phyloP scores from a whole-genome alignment of 2,888 invertebrate species.

The Creontiades dilutus region DNA sequence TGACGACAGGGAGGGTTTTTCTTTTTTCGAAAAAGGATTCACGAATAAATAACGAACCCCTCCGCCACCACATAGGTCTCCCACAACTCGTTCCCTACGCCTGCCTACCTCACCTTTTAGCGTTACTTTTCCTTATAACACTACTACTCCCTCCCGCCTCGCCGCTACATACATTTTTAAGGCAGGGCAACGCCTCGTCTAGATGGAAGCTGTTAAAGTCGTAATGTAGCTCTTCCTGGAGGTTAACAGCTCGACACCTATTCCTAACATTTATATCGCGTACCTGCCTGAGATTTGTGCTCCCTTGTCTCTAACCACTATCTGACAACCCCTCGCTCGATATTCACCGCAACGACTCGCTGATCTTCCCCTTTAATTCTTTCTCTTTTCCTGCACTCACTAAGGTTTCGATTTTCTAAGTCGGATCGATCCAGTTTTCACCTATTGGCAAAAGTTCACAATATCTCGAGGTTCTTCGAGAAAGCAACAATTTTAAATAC shows the following conservation, averaged over 20 bases:
- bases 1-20: background rate
- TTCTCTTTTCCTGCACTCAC: background rate
- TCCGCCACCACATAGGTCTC: background rate
- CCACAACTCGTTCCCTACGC: background rate
- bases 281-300: background rate
- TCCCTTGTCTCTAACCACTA: background rate
- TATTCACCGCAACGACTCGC: background rate
- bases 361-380: background rate
- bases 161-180: background rate
- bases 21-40: constrained; percentile 16
- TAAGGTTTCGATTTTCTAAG: too few relatives aligned
- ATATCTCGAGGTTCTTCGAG: too few relatives aligned
- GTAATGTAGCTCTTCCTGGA: background rate
- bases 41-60: constrained; percentile 12
- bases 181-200: background rate
- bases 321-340: background rate
- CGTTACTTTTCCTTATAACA: constrained; percentile 25
- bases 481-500: too few relatives aligned
- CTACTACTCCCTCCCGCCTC: background rate
- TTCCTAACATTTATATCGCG: background rate
- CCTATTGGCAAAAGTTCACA: too few relatives aligned
- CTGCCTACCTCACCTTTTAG: constrained; percentile 19
- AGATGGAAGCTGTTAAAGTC: constrained; percentile 29
- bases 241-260: background rate
- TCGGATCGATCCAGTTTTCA: too few relatives aligned